Conservation (phyloP, 2,888 invertebrate genomes). For the Agonum fuliginosum region DNA sequence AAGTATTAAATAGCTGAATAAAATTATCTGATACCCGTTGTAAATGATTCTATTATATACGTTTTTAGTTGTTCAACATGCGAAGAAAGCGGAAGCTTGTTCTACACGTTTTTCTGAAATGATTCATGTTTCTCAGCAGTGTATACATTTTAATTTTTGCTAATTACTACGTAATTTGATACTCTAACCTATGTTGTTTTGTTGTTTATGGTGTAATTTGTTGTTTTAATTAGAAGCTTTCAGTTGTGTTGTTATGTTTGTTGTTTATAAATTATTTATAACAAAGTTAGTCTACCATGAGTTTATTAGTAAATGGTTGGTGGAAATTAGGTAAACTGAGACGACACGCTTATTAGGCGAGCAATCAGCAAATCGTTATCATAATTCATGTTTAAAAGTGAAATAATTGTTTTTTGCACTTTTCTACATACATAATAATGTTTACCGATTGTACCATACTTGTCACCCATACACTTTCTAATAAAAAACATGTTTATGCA, state of each 20-base stretch:
- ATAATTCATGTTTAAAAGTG: no score
- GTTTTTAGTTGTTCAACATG: conserved; percentile 53
- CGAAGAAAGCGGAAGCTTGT: conserved; percentile 30
- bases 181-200: not conserved
- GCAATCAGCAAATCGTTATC: not conserved
- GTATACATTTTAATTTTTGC: conserved; percentile 35
- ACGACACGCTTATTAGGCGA: not conserved
- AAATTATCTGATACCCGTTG: conserved; percentile 55
- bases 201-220: conserved; percentile 18
- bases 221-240: conserved; percentile 25
- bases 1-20: conserved; percentile 43
- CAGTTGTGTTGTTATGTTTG: not conserved
- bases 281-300: not conserved
- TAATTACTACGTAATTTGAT: conserved; percentile 35
- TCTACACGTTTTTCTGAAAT: conserved; percentile 24
- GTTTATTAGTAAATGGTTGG: conserved; percentile 4
- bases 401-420: no score
- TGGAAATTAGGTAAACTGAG: not conserved
- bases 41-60: conserved; percentile 53
- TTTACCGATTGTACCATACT: no score
- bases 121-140: conserved; percentile 8
- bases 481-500: no score
- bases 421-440: no score
- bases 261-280: conserved; percentile 14
- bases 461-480: no score